Conservation (phyloP, 64 coral and sea anemone species). For the Acropora tenuis region DNA sequence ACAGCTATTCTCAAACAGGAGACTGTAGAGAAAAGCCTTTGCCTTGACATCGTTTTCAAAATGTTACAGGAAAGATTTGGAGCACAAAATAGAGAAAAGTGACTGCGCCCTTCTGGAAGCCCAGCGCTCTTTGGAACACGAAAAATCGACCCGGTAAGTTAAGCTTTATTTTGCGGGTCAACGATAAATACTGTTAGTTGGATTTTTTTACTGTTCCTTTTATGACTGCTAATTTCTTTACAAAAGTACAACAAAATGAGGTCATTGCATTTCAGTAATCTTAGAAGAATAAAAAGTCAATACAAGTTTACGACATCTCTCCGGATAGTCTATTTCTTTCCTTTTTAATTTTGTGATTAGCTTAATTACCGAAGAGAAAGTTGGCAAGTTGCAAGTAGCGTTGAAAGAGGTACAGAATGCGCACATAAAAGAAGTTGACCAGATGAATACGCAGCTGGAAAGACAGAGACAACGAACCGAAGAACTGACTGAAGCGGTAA, state of each 20-base stretch:
- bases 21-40: not conserved
- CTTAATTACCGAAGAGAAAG: conserved; percentile 60
- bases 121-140: conserved; percentile 69
- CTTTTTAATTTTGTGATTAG: conserved; percentile 14
- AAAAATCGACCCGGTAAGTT: conserved; percentile 63
- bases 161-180: too few species aligned
- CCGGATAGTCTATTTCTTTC: too few species aligned
- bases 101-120: conserved; percentile 65
- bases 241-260: too few species aligned
- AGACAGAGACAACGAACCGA: conserved; percentile 82
- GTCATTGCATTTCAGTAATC: too few species aligned
- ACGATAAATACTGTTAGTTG: too few species aligned
- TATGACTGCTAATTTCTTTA: too few species aligned
- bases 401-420: conserved; percentile 76
- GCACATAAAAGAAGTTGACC: conserved; percentile 79
- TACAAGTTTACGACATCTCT: too few species aligned
- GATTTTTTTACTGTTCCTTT: too few species aligned
- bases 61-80: conserved; percentile 52
- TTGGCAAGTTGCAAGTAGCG: conserved; percentile 66
- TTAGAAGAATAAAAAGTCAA: too few species aligned
- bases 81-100: conserved; percentile 44
- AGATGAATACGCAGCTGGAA: conserved; percentile 84
- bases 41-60: not conserved
- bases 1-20: too few species aligned
- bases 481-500: conserved; percentile 83